Conservation (phyloP, 2,113 vertebrate species). For the Anoplopoma fimbria region DNA sequence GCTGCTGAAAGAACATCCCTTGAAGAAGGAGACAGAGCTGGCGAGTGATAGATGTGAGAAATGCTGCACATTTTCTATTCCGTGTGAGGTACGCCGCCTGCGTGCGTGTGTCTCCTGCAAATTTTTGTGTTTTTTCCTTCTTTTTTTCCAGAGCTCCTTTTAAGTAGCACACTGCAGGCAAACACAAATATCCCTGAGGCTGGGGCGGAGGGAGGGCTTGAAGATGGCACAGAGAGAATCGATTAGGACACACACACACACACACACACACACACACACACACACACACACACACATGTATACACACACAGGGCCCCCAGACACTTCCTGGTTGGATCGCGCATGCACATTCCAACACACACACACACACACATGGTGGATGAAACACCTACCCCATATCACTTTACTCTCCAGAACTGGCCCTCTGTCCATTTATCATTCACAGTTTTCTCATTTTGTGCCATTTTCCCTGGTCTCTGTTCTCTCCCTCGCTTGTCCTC, state of each 20-base stretch:
- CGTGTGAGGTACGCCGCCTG: slow-evolving; percentile 48
- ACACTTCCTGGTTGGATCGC: slow-evolving; percentile 32
- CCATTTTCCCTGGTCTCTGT: slow-evolving; percentile 22
- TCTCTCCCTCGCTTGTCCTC: not conserved
- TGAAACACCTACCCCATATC: slow-evolving; percentile 29
- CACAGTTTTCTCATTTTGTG: slow-evolving; percentile 60
- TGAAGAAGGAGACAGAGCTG: slow-evolving; percentile 36
- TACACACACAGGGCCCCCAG: slow-evolving; percentile 17
- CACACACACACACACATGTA: slow-evolving; percentile 31
- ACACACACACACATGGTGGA: slow-evolving; percentile 14
- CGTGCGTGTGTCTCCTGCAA: slow-evolving; percentile 48
- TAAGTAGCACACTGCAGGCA: slow-evolving; percentile 70
- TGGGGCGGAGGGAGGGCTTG: slow-evolving; percentile 40
- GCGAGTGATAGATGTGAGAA: slow-evolving; percentile 62
- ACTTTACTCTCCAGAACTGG: slow-evolving; percentile 33
- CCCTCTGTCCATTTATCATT: slow-evolving; percentile 52
- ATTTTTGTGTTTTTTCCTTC: slow-evolving; percentile 34
- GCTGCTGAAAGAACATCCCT: slow-evolving; percentile 57
- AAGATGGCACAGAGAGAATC: slow-evolving; percentile 73
- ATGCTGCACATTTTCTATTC: slow-evolving; percentile 65
- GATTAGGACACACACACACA: slow-evolving; percentile 58
- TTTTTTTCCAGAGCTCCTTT: slow-evolving; percentile 37
- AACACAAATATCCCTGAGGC: slow-evolving; percentile 73
- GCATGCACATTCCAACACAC: slow-evolving; percentile 5
- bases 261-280: slow-evolving; percentile 28